Conservation (phyloP, 2,797 vertebrate genomes). For the Gymnoscopelus microlampas region DNA sequence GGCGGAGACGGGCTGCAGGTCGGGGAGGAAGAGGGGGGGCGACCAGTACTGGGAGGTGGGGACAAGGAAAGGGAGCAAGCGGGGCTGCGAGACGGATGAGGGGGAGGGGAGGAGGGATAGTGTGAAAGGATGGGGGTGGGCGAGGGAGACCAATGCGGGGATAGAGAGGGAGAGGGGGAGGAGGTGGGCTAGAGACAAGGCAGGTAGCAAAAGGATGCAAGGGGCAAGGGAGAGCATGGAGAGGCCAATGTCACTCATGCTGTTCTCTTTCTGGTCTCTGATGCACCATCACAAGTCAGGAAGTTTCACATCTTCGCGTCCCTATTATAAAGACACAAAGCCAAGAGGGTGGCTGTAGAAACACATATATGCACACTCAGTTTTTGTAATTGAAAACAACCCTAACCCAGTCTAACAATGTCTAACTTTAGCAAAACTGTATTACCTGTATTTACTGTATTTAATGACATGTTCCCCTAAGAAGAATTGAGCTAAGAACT, state of each 20-base stretch:
- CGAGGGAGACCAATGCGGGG: slow-evolving; percentile 3
- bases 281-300: slow-evolving; percentile 88
- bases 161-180: slow-evolving; percentile 33
- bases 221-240: slow-evolving; percentile 66
- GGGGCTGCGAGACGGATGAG: slow-evolving; percentile 21
- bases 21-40: slow-evolving; percentile 44
- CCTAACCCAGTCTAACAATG: not conserved
- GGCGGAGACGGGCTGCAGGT: slow-evolving; percentile 35
- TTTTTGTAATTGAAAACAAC: not conserved
- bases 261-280: slow-evolving; percentile 90
- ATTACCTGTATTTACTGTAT: too few relatives aligned
- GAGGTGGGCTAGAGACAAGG: slow-evolving; percentile 65
- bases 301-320: slow-evolving; percentile 80
- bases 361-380: slow-evolving; percentile 34
- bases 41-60: slow-evolving; percentile 17
- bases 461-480: too few relatives aligned
- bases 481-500: too few relatives aligned
- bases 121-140: not conserved
- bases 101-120: slow-evolving; percentile 35
- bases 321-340: slow-evolving; percentile 86
- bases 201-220: slow-evolving; percentile 46
- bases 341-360: slow-evolving; percentile 89
- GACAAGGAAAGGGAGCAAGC: slow-evolving; percentile 46
- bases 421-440: too few relatives aligned
- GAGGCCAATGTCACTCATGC: slow-evolving; percentile 84